phyloP scores from a whole-genome alignment of 2,797 vertebrate genomes.

The Acrossocheilus fasciatus region DNA sequence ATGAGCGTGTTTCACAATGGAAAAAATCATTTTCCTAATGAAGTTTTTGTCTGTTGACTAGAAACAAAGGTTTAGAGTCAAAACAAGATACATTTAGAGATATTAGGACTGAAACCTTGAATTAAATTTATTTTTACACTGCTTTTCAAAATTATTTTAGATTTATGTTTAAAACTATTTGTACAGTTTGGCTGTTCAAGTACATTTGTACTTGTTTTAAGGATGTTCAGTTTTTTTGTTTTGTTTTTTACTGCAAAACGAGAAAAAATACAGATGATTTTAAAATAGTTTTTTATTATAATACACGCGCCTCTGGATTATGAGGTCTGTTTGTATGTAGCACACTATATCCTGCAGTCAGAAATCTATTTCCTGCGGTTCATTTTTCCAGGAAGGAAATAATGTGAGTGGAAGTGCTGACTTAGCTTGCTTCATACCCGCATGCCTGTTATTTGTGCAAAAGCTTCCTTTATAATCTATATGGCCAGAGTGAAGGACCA shows the following conservation, averaged over 20 bases:
- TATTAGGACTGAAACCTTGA: neutral
- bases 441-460: conserved; percentile 19
- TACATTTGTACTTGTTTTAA: neutral
- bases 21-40: neutral
- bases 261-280: neutral
- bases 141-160: too few relatives aligned
- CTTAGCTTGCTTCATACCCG: neutral
- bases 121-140: neutral
- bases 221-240: neutral
- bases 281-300: neutral
- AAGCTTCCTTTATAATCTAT: neutral
- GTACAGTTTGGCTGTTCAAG: neutral
- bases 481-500: neutral
- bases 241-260: neutral
- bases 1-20: neutral
- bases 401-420: conserved; percentile 28
- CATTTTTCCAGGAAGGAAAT: conserved; percentile 22
- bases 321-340: conserved; percentile 44
- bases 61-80: neutral
- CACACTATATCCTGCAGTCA: conserved; percentile 30
- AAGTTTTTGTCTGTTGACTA: neutral
- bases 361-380: conserved; percentile 50
- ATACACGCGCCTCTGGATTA: conserved; percentile 13
- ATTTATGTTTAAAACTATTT: neutral
- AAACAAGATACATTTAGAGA: neutral